phyloP scores from a whole-genome alignment of 2,113 vertebrate species.

The Corythornis cristatus region DNA sequence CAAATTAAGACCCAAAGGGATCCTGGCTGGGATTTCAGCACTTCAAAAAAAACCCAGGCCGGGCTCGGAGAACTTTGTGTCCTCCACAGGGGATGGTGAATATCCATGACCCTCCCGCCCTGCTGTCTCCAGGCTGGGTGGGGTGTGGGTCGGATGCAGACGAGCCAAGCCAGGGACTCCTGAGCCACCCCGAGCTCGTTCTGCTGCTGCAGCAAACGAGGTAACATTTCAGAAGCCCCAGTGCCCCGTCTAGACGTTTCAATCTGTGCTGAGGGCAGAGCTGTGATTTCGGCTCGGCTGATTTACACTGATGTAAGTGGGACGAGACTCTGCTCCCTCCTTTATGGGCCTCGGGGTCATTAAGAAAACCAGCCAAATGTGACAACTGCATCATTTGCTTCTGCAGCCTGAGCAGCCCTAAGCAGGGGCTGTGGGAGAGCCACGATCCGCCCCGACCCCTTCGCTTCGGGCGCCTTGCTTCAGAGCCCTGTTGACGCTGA shows the following conservation, averaged over 20 bases:
- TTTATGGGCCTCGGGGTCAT: neutral
- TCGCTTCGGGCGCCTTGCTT: neutral
- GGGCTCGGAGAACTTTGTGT: neutral
- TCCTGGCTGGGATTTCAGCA: neutral
- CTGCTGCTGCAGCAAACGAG: neutral
- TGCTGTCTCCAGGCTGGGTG: neutral
- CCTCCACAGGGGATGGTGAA: fast-evolving
- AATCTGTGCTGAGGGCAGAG: neutral
- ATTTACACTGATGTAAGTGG: neutral
- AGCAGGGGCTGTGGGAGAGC: neutral
- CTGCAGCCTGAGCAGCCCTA: neutral
- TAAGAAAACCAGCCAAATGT: neutral
- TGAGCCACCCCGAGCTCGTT: fast-evolving
- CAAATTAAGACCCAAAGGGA: neutral
- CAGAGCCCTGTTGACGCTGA: neutral
- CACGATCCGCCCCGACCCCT: neutral
- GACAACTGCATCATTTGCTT: neutral
- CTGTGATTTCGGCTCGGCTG: neutral
- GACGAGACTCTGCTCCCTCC: neutral
- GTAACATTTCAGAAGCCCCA: neutral
- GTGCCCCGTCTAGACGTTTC: fast-evolving
- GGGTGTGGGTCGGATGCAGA: neutral
- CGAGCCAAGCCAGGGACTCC: neutral
- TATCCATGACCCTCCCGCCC: fast-evolving
- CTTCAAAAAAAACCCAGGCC: neutral